A percentile compares a stretch with the other conserved stretches of the same genome.
Evolutionary conservation across 2,797 vertebrate species (phyloP).

Genomic region (Cichlasoma orientale): DNA sequence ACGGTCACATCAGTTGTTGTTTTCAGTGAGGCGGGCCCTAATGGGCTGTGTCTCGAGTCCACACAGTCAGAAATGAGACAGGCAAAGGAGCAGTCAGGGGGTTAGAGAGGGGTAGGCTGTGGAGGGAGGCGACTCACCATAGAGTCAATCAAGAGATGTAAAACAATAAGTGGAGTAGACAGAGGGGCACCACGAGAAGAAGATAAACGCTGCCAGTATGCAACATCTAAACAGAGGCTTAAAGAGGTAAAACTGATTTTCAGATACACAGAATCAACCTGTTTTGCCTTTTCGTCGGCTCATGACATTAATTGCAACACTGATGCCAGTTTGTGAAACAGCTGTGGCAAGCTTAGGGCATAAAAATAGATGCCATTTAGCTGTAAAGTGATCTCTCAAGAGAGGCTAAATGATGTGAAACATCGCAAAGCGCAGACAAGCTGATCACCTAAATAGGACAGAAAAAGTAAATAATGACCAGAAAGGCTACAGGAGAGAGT

Average conservation of each 20-base stretch:
- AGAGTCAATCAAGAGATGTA: conserved; percentile 56
- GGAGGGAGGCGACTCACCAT: conserved; percentile 4
- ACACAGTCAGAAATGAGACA: conserved; percentile 49
- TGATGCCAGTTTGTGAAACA: conserved; percentile 25
- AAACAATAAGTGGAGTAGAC: conserved; percentile 51
- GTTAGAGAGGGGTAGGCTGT: conserved; percentile 27
- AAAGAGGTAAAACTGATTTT: conserved; percentile 1
- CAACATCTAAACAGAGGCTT: neutral
- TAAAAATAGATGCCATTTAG: conserved; percentile 37
- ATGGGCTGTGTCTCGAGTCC: conserved; percentile 63
- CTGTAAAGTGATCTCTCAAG: neutral
- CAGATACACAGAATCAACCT: neutral
- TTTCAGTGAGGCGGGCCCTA: conserved; percentile 67
- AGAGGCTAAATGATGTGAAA: conserved; percentile 30
- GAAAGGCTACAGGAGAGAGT: neutral
- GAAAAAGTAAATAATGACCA: conserved; percentile 7
- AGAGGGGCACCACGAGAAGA: conserved; percentile 24
- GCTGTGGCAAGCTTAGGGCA: conserved; percentile 11
- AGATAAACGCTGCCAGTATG: conserved; percentile 9
- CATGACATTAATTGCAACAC: conserved; percentile 6
- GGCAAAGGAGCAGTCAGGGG: conserved; percentile 37
- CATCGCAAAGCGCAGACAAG: conserved; percentile 3
- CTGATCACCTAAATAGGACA: neutral
- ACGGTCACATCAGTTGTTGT: conserved; percentile 68
- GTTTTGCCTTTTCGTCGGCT: conserved; percentile 5